A percentile compares a stretch with the other conserved stretches of the same genome.
These are phyloP conservation scores for Amniataba percoides DNA, from an alignment of 2,797 vertebrate genomes.

Conservation along the genomic window DNA sequence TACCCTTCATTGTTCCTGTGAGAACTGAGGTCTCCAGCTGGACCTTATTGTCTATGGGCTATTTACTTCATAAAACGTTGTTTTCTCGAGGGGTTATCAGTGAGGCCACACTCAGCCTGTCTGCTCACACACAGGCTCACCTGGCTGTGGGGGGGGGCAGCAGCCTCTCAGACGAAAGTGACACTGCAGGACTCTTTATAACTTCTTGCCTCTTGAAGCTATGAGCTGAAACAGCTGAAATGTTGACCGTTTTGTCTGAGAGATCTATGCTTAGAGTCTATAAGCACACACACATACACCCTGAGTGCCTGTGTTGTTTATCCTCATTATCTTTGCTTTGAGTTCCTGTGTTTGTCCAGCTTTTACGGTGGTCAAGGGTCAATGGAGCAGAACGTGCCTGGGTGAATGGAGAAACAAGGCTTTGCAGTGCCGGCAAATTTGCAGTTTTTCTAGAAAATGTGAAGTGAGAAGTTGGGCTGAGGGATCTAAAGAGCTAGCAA, in stretches of 20 bases:
- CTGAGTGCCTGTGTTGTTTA: slow-evolving; percentile 48
- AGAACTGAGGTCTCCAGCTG: slow-evolving; percentile 20
- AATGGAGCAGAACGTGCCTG: slow-evolving; percentile 26
- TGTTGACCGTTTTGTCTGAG: slow-evolving; percentile 40
- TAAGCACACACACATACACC: slow-evolving; percentile 1
- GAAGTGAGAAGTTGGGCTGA: neutral
- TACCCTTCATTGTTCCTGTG: slow-evolving; percentile 17
- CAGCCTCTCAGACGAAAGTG: slow-evolving; percentile 1
- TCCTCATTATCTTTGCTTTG: slow-evolving; percentile 65
- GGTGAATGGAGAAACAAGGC: slow-evolving; percentile 18
- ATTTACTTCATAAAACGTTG: slow-evolving; percentile 49
- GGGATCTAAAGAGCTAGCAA: slow-evolving; percentile 16
- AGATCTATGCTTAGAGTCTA: neutral
- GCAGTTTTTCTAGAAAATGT: slow-evolving; percentile 29
- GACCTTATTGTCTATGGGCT: slow-evolving; percentile 51
- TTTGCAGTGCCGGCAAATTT: neutral
- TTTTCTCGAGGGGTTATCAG: slow-evolving; percentile 63
- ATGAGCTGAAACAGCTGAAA: slow-evolving; percentile 36
- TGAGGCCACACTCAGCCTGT: slow-evolving; percentile 24
- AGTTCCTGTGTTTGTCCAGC: slow-evolving; percentile 67
- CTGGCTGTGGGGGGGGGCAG: slow-evolving; percentile 36
- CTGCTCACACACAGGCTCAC: slow-evolving; percentile 41
- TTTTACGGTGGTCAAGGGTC: slow-evolving; percentile 64
- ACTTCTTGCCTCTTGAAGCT: slow-evolving; percentile 34
- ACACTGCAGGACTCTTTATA: neutral